phyloP scores from a whole-genome alignment of 2,797 vertebrate genomes.

The Hoplostethus mediterraneus region DNA sequence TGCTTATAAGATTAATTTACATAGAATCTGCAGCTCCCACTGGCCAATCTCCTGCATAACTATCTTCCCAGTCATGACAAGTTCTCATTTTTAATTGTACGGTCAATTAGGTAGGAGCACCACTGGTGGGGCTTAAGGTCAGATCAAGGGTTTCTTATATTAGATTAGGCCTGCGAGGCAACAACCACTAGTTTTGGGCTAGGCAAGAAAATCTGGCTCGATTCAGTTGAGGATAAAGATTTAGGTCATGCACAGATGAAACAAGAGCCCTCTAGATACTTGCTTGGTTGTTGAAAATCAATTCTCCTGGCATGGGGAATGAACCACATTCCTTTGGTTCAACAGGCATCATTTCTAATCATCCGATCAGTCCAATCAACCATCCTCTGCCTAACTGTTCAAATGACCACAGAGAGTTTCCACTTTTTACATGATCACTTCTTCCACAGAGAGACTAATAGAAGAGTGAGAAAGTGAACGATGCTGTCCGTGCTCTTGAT shows the following conservation, averaged over 20 bases:
- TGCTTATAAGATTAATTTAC: too few species aligned
- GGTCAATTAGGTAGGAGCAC: constrained; percentile 12
- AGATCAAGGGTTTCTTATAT: constrained; percentile 46
- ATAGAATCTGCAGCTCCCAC: not conserved
- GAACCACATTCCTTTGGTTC: constrained; percentile 59
- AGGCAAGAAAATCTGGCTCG: constrained; percentile 26
- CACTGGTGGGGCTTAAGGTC: constrained; percentile 11
- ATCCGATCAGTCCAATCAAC: constrained; percentile 63
- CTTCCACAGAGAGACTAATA: not conserved
- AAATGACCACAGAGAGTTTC: constrained; percentile 53
- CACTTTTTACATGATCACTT: constrained; percentile 23
- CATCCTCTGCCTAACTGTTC: constrained; percentile 56
- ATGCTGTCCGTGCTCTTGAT: constrained; percentile 62
- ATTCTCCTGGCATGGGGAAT: constrained; percentile 45
- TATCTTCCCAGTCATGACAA: not conserved
- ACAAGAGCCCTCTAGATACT: constrained; percentile 46
- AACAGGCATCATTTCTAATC: constrained; percentile 66
- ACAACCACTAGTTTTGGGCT: not conserved
- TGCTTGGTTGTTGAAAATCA: constrained; percentile 57
- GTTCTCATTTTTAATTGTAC: not conserved
- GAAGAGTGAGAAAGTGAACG: constrained; percentile 14
- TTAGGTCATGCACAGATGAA: constrained; percentile 57
- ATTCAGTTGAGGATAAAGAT: constrained; percentile 48
- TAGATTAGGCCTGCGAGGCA: constrained; percentile 19
- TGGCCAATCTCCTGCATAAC: not conserved